Conservation (phyloP, 2,113 vertebrate species). For the Cyprinus carpio region DNA sequence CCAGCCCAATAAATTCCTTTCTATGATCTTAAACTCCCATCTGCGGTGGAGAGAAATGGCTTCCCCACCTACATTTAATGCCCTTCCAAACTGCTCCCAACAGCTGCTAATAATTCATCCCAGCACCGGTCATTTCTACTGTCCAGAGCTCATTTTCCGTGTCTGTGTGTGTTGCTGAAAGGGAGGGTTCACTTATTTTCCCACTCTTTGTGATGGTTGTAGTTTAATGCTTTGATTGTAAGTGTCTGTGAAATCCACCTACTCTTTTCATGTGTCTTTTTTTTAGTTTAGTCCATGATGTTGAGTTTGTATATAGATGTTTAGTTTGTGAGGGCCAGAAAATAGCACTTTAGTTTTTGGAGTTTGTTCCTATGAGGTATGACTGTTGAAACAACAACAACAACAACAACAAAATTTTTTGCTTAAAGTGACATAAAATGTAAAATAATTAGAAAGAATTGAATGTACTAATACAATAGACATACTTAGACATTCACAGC, state of each 20-base stretch:
- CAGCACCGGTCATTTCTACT: slow-evolving; percentile 26
- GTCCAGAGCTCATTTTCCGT: slow-evolving; percentile 13
- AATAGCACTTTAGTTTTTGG: neutral
- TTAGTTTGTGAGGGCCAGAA: neutral
- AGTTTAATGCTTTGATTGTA: neutral
- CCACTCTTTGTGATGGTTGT: neutral
- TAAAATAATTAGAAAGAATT: too few species aligned
- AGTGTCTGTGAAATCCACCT: neutral
- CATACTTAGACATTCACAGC: too few species aligned
- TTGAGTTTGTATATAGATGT: neutral
- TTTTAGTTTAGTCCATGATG: too few species aligned
- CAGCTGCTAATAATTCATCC: slow-evolving; percentile 35
- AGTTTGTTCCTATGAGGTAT: neutral
- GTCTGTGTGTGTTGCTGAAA: neutral
- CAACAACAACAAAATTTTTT: too few species aligned
- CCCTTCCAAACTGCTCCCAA: slow-evolving; percentile 15
- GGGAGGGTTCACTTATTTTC: neutral
- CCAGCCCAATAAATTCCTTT: slow-evolving; percentile 41
- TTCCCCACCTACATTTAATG: slow-evolving; percentile 49
- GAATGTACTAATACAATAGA: too few species aligned
- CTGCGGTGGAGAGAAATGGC: slow-evolving; percentile 34
- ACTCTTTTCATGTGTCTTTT: neutral
- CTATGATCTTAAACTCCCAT: slow-evolving; percentile 37
- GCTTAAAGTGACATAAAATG: too few species aligned
- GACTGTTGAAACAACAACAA: too few species aligned